A percentile compares a stretch with the other conserved stretches of the same genome.
Conservation (phyloP, 2,797 vertebrate species). For the Coracias cyanogaster region DNA sequence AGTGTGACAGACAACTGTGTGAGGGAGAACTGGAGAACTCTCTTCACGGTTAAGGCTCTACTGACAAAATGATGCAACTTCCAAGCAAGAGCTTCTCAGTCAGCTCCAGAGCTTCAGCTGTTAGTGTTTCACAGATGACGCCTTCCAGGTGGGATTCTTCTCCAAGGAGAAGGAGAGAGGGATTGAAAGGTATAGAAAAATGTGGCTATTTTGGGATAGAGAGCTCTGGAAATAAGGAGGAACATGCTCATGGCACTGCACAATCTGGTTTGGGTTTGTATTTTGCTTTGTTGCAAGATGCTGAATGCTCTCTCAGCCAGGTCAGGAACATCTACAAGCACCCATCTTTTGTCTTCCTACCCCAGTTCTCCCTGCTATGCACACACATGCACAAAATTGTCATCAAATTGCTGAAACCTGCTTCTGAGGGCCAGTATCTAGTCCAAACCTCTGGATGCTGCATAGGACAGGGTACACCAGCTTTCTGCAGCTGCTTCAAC, state of each 20-base stretch:
- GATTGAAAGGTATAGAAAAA: not conserved
- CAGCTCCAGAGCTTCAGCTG: not conserved
- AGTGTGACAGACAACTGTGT: not conserved
- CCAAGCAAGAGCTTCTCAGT: not conserved
- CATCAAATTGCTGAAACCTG: not conserved
- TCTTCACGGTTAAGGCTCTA: not conserved
- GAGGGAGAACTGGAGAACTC: not conserved
- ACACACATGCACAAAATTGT: too few species aligned
- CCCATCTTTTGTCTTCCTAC: not conserved
- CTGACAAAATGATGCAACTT: not conserved
- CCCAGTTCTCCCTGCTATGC: not conserved
- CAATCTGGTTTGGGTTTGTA: not conserved
- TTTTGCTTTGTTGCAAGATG: not conserved
- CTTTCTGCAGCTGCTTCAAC: not conserved
- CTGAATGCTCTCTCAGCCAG: fast-evolving
- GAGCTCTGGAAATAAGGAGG: not conserved
- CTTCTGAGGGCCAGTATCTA: not conserved
- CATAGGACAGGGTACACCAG: too few species aligned
- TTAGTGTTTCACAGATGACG: not conserved
- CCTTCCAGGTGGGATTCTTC: not conserved
- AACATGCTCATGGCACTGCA: not conserved
- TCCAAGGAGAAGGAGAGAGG: not conserved
- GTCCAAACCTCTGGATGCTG: fast-evolving
- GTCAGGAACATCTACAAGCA: not conserved
- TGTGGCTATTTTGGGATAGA: not conserved